phyloP scores from a whole-genome alignment of 2,888 invertebrate species.

The Drosophila mulleri region DNA sequence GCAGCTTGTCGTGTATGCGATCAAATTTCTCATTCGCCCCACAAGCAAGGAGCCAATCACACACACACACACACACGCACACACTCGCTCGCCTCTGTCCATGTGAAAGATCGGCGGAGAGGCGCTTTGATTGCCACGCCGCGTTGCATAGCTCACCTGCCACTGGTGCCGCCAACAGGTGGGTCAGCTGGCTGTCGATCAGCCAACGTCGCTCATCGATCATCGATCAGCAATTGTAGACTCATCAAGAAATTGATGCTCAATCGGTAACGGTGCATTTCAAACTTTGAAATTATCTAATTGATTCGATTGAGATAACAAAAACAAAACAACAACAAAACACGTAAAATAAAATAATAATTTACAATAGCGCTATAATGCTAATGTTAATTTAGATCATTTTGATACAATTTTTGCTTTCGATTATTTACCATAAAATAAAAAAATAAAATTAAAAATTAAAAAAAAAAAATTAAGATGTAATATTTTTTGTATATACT shows the following conservation, averaged over 20 bases:
- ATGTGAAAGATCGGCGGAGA: constrained; percentile 22
- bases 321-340: not conserved
- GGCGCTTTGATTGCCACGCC: constrained; percentile 36
- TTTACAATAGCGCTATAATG: too few relatives aligned
- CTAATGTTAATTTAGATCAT: too few relatives aligned
- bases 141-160: constrained; percentile 40
- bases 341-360: not conserved
- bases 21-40: constrained; percentile 58
- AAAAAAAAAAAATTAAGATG: too few relatives aligned
- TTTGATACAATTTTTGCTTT: too few relatives aligned
- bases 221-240: constrained; percentile 18
- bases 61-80: not conserved
- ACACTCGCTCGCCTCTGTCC: constrained; percentile 2
- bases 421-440: too few relatives aligned
- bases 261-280: constrained; percentile 6
- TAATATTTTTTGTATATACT: too few relatives aligned
- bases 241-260: constrained; percentile 6
- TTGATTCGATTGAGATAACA: not conserved
- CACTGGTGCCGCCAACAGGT: constrained; percentile 39
- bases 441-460: too few relatives aligned
- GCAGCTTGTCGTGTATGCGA: constrained; percentile 47
- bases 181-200: constrained; percentile 26
- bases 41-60: constrained; percentile 34
- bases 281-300: not conserved
- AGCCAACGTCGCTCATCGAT: constrained; percentile 13